Evolutionary conservation across 1,140 invertebrate species (phyloP).

Genomic region (Scylla paramamosain): DNA sequence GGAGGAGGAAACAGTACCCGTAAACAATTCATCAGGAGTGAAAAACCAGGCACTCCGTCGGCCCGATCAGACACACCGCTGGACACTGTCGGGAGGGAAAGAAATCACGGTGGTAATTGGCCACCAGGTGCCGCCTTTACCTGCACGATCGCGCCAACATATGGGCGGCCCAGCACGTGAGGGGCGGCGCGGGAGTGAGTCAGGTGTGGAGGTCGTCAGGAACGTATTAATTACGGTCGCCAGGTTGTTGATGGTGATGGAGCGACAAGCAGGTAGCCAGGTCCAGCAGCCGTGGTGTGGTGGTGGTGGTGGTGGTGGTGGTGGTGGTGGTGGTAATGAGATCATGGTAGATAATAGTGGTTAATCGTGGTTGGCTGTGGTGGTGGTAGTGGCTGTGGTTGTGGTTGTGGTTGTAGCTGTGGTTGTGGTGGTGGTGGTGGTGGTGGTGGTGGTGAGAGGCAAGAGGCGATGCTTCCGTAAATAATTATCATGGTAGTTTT

Average conservation of each 20-base stretch:
- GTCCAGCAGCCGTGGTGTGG: background rate
- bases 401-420: background rate
- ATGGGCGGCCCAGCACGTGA: background rate
- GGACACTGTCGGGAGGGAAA: no score
- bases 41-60: no score
- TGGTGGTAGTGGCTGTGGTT: background rate
- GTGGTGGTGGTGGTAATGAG: background rate
- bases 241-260: background rate
- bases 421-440: background rate
- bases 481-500: background rate
- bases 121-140: no score
- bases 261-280: background rate
- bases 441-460: background rate
- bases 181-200: background rate
- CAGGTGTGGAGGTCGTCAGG: background rate
- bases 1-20: no score
- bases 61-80: no score
- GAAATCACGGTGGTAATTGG: no score
- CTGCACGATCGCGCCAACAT: background rate
- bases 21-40: no score
- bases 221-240: background rate
- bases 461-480: background rate
- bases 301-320: constrained; percentile 9
- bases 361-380: background rate
- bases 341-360: background rate